Percentiles rank a stretch among this genome's conserved stretches.
phyloP scores from a whole-genome alignment of 2,797 vertebrate species.

The Spea hammondii region DNA sequence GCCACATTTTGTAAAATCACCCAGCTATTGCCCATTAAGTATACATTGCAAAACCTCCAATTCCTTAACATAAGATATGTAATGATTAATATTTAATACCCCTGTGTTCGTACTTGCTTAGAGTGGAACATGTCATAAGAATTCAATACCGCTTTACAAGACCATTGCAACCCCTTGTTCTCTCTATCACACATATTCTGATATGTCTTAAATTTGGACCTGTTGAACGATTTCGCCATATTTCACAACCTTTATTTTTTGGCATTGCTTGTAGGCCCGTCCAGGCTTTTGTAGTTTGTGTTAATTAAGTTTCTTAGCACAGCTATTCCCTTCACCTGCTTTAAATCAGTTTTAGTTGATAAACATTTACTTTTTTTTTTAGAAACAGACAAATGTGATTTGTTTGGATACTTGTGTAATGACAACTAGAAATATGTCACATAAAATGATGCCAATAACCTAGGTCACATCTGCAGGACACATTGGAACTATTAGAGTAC shows the following conservation, averaged over 20 bases:
- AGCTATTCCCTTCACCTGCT: slow-evolving; percentile 39
- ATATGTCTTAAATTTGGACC: too few species aligned
- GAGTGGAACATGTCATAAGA: too few species aligned
- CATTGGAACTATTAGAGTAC: slow-evolving; percentile 10
- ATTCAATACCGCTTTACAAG: background rate
- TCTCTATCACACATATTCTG: background rate
- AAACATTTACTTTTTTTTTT: slow-evolving; percentile 26
- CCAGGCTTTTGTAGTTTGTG: slow-evolving; percentile 5
- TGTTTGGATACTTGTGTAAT: slow-evolving; percentile 15
- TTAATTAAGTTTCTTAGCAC: slow-evolving; percentile 30
- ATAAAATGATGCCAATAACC: slow-evolving; percentile 17
- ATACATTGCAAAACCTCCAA: background rate
- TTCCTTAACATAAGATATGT: background rate
- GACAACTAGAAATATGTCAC: slow-evolving; percentile 23
- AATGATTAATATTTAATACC: too few species aligned
- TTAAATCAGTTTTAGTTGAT: slow-evolving; percentile 29
- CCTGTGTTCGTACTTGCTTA: too few species aligned
- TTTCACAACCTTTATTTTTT: slow-evolving; percentile 11
- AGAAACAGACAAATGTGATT: slow-evolving; percentile 10
- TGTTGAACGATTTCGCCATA: background rate
- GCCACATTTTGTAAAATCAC: background rate
- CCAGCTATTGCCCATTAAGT: background rate
- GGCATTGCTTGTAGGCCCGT: slow-evolving; percentile 1
- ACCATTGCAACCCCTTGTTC: slow-evolving; percentile 5
- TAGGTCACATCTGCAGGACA: slow-evolving; percentile 47